phyloP scores from a whole-genome alignment of 1,140 invertebrate species.

The Teleogryllus occipitalis region DNA sequence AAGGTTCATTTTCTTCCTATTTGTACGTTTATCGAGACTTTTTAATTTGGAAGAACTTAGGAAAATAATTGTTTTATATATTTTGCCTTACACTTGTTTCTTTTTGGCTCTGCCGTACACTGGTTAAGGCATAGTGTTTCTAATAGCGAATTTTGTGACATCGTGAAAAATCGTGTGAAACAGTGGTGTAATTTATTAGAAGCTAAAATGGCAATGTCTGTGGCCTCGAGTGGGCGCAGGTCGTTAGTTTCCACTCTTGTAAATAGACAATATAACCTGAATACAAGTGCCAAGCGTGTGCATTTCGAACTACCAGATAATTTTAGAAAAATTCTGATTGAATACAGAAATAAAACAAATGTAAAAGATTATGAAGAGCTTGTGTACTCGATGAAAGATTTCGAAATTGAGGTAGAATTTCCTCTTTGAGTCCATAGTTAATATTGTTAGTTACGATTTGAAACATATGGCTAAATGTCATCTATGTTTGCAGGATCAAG shows the following conservation, averaged over 20 bases:
- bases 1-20: background rate
- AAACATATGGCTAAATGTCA: background rate
- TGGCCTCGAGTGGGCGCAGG: background rate
- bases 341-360: background rate
- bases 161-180: background rate
- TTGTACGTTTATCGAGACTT: background rate
- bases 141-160: no score
- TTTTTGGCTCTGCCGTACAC: no score
- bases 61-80: background rate
- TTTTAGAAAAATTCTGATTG: background rate
- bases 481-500: conserved; percentile 20
- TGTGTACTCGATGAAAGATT: background rate
- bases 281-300: background rate
- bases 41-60: background rate
- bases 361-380: background rate
- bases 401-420: background rate
- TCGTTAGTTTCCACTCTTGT: background rate
- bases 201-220: background rate
- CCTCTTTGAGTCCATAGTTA: background rate
- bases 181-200: background rate
- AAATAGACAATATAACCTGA: background rate
- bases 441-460: background rate
- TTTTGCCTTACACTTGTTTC: no score
- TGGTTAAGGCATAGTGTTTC: no score
- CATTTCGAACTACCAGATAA: background rate